Percentiles rank a stretch among this genome's conserved stretches.
Conservation (phyloP, 1,140 invertebrate genomes). For the Drosophila serrata region DNA sequence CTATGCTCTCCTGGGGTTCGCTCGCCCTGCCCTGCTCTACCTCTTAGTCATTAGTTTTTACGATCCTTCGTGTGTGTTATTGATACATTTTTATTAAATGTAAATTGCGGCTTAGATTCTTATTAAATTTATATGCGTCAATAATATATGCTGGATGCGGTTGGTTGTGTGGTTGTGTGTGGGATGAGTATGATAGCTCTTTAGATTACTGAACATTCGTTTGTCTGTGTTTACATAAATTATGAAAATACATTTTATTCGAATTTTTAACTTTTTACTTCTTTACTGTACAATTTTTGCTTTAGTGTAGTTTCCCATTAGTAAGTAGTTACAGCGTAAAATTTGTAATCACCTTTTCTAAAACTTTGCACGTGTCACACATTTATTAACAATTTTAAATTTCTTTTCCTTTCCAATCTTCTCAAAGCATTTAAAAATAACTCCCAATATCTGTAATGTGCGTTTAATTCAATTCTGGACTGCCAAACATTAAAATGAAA, state of each 20-base stretch:
- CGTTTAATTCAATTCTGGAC: constrained; percentile 43
- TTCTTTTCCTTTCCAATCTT: constrained; percentile 47
- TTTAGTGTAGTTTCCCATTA: constrained; percentile 16
- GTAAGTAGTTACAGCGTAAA: constrained; percentile 58
- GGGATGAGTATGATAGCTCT: constrained; percentile 32
- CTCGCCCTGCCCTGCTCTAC: constrained; percentile 48
- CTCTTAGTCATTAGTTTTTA: constrained; percentile 50
- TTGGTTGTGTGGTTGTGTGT: constrained; percentile 28
- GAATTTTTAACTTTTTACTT: constrained; percentile 70
- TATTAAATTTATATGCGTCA: constrained; percentile 70
- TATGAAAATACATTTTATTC: constrained; percentile 82
- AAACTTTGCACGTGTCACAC: constrained; percentile 69
- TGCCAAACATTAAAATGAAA: constrained; percentile 64
- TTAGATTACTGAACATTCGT: constrained; percentile 58
- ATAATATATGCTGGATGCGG: constrained; percentile 67
- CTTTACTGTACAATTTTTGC: constrained; percentile 72
- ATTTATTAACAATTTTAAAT: constrained; percentile 69
- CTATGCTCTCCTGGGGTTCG: constrained; percentile 31
- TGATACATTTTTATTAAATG: constrained; percentile 70
- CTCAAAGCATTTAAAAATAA: constrained; percentile 69
- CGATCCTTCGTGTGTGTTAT: constrained; percentile 43
- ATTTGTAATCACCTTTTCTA: constrained; percentile 49
- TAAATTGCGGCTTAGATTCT: constrained; percentile 70
- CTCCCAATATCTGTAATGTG: constrained; percentile 56
- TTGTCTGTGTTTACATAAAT: constrained; percentile 73